phyloP scores from a whole-genome alignment of 2,888 invertebrate genomes.

The Notodonta ziczac region DNA sequence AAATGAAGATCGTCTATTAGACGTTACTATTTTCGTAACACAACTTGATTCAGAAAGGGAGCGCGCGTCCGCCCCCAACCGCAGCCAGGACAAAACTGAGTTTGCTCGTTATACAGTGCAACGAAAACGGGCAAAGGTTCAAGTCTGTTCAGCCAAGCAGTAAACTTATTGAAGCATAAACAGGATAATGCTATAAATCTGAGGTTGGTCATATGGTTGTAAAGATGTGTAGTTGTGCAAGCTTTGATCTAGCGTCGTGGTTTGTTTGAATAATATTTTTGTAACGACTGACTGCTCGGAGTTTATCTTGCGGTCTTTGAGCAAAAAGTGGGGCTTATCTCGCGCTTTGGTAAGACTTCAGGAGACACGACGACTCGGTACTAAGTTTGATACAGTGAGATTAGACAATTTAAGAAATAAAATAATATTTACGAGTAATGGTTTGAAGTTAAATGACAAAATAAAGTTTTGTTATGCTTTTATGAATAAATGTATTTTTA shows the following conservation, averaged over 20 bases:
- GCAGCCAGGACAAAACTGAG: slow-evolving; percentile 58
- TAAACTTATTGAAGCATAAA: slow-evolving; percentile 64
- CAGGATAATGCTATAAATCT: slow-evolving; percentile 65
- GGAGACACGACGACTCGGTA: no score
- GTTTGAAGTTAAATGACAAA: no score
- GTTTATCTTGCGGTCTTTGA: slow-evolving; percentile 30
- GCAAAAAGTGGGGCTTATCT: slow-evolving; percentile 10
- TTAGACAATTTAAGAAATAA: no score
- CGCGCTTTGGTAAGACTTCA: slow-evolving; percentile 3
- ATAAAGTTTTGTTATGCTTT: no score
- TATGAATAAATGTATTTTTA: no score
- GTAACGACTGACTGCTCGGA: slow-evolving; percentile 14
- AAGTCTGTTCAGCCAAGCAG: slow-evolving; percentile 59
- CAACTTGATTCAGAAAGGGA: slow-evolving; percentile 34
- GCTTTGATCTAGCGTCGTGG: slow-evolving; percentile 47
- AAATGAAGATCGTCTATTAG: slow-evolving; percentile 36
- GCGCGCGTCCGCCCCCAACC: slow-evolving; percentile 51
- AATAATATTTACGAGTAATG: no score
- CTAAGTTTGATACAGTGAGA: no score
- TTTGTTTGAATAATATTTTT: slow-evolving; percentile 37
- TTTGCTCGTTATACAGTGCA: slow-evolving; percentile 39
- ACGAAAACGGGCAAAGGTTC: slow-evolving; percentile 56
- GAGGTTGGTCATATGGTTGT: slow-evolving; percentile 53
- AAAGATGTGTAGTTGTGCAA: slow-evolving; percentile 43
- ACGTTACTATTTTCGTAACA: slow-evolving; percentile 70